These are phyloP conservation scores for Ophion obscuratus DNA, from an alignment of 2,888 invertebrate genomes.

Conservation along the genomic window DNA sequence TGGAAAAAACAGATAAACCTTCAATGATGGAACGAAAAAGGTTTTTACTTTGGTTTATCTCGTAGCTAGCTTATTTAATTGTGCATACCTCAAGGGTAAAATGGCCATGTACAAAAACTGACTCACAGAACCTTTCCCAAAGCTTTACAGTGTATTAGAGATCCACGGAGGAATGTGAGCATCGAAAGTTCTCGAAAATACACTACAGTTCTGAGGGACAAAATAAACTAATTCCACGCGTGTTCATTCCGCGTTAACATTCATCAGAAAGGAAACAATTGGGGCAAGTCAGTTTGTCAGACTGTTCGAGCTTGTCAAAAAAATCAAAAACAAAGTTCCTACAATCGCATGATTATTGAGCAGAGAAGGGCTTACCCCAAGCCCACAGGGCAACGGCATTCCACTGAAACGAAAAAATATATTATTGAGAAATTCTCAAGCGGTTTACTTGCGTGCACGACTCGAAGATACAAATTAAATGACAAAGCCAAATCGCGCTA, in stretches of 20 bases:
- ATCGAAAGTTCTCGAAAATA: no score
- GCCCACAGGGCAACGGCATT: slow-evolving; percentile 99
- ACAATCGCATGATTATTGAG: slow-evolving; percentile 18
- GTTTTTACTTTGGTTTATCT: no score
- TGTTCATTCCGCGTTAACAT: neutral
- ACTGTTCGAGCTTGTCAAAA: neutral
- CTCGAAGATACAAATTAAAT: slow-evolving; percentile 45
- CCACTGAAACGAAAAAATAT: slow-evolving; percentile 90
- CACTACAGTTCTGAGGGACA: neutral
- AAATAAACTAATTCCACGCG: neutral
- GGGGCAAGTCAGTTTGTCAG: neutral
- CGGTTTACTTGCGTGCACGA: neutral
- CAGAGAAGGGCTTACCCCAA: slow-evolving; percentile 90
- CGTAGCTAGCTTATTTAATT: no score
- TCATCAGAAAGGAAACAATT: neutral
- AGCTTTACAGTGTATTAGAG: no score
- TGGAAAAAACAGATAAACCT: no score
- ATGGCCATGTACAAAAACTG: no score
- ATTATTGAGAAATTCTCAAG: slow-evolving; percentile 17
- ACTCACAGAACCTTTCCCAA: no score
- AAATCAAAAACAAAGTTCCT: neutral
- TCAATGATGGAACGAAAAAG: no score
- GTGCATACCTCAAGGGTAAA: no score
- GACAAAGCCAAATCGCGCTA: slow-evolving; percentile 72
- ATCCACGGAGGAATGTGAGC: no score